These are phyloP conservation scores for Pentamera pediparva DNA, from an alignment of 53 echinoderm and acorn worm species.

Conservation along the genomic window DNA sequence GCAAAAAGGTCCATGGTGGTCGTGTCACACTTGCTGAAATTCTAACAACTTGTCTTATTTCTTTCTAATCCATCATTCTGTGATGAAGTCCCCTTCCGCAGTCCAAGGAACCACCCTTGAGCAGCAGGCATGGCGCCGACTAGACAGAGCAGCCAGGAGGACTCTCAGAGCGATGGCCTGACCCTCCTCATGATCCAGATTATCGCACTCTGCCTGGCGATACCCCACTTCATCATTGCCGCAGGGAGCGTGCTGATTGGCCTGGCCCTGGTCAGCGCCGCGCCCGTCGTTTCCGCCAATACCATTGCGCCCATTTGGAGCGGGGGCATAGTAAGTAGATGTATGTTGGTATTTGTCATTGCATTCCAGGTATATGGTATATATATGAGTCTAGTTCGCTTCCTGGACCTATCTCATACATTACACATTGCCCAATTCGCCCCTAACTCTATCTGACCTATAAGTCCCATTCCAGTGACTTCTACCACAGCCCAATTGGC, in stretches of 20 bases:
- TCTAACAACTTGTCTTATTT: no score
- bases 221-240: slow-evolving; percentile 79
- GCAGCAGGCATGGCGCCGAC: not conserved
- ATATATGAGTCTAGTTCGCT: no score
- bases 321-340: slow-evolving; percentile 72
- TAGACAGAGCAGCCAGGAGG: not conserved
- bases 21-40: no score
- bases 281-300: slow-evolving; percentile 78
- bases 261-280: slow-evolving; percentile 55
- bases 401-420: not conserved
- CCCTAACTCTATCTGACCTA: no score
- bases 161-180: not conserved
- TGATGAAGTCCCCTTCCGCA: no score
- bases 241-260: slow-evolving; percentile 62
- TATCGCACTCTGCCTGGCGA: slow-evolving; percentile 49
- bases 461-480: no score
- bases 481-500: no score
- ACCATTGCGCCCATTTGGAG: slow-evolving; percentile 95
- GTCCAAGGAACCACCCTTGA: no score
- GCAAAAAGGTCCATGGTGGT: no score
- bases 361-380: no score
- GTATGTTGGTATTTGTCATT: not conserved
- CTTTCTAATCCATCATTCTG: no score
- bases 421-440: no score
- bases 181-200: slow-evolving; percentile 9